phyloP scores from a whole-genome alignment of 1,140 invertebrate species.

The Brachionus rotundiformis region DNA sequence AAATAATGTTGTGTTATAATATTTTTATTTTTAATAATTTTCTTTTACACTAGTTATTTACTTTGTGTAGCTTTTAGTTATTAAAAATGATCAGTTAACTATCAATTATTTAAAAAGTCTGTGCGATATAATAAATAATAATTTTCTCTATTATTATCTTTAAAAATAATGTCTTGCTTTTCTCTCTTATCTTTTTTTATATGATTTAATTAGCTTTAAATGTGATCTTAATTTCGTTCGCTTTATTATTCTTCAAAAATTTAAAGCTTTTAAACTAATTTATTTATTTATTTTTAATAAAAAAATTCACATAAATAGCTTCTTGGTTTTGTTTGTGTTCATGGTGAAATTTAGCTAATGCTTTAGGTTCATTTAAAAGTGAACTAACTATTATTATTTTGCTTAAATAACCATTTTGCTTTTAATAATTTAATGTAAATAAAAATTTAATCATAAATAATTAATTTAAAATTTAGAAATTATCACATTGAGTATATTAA shows the following conservation, averaged over 20 bases:
- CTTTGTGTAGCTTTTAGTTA: neutral
- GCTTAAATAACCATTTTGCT: neutral
- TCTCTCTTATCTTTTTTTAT: neutral
- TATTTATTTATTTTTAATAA: neutral
- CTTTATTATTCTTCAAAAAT: neutral
- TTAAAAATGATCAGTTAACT: too few relatives aligned
- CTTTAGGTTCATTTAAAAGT: slow-evolving; percentile 39
- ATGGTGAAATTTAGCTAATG: slow-evolving; percentile 9
- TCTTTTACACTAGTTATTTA: too few relatives aligned
- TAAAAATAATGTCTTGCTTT: neutral
- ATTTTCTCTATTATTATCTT: too few relatives aligned
- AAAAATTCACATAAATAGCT: slow-evolving; percentile 15
- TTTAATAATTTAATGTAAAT: neutral
- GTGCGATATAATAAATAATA: too few relatives aligned
- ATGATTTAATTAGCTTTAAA: neutral
- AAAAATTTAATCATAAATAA: neutral
- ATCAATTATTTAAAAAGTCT: too few relatives aligned
- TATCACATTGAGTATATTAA: slow-evolving; percentile 34
- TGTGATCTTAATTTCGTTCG: neutral
- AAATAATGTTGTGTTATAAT: neutral
- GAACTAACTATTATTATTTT: neutral
- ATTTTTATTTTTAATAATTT: too few relatives aligned
- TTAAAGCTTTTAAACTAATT: neutral
- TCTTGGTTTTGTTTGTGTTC: slow-evolving; percentile 12
- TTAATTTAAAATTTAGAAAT: slow-evolving; percentile 33